phyloP scores from a whole-genome alignment of 2,113 vertebrate genomes.

The Condylura cristata region DNA sequence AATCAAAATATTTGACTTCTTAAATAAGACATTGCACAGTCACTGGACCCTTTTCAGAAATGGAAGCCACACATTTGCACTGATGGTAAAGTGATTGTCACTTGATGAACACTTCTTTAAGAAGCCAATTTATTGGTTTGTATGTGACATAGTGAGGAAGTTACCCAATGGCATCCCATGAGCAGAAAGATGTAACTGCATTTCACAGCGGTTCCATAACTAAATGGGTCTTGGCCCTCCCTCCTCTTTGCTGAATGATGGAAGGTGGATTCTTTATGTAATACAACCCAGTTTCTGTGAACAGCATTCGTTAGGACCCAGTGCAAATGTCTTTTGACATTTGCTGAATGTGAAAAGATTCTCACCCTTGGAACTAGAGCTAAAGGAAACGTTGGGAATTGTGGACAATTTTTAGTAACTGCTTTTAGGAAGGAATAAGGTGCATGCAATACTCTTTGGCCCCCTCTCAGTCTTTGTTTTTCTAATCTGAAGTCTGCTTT shows the following conservation, averaged over 20 bases:
- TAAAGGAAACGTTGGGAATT: slow-evolving; percentile 16
- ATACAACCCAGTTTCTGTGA: background rate
- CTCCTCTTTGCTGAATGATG: background rate
- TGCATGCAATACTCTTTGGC: background rate
- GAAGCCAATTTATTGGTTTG: background rate
- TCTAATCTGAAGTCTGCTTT: background rate
- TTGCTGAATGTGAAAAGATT: background rate
- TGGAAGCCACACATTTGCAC: background rate
- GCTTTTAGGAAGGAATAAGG: background rate
- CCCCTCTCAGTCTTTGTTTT: background rate
- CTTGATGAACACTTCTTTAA: background rate
- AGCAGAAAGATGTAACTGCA: background rate
- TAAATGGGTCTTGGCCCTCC: background rate
- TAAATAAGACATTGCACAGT: background rate
- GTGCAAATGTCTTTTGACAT: no score
- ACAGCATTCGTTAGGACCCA: background rate
- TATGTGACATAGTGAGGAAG: background rate
- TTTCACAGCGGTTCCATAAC: background rate
- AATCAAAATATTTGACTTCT: slow-evolving; percentile 8
- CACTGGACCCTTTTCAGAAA: background rate
- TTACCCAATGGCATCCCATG: background rate
- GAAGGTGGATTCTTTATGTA: background rate
- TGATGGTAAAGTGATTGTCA: background rate
- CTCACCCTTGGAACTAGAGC: background rate
- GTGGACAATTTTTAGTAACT: background rate